Base-by-base conservation (phyloP, 2,888 invertebrate species). In the Phaedon cochleariae region DNA sequence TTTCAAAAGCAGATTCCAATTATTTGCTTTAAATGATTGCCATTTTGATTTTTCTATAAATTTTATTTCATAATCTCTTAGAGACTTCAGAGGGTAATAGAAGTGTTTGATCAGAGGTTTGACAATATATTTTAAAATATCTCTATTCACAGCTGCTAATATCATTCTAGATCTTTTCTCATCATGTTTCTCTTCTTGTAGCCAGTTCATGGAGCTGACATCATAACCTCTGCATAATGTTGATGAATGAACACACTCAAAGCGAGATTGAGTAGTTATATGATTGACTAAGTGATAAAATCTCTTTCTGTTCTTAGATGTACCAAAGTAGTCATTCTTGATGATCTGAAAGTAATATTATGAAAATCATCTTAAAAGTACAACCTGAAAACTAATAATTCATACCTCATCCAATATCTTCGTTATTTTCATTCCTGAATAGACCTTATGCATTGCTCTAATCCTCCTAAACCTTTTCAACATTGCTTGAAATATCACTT, bases 51-150 rank as follows among this genome's bases (percentile, higher is more conserved):
- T 69, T 15, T 64, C 61, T 22, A 73, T 59, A 41, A 73, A 72
- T 55, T 58, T 63, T 0, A 73, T 62, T 63, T 70, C 69, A 31
- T 74, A 62, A 12, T 65, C 57, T 31, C 61, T 63, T 18, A 57
- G 22, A 12, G 62, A 61, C 59, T 59, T 65, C 0, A 72, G 51
- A 5, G 69, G 63, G 53, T 72, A 65, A 54, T 73, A 75, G 63
- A 70, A 72, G 52, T 68, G 66, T 12, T 49, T 59, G n/a, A 75
- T 69, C 9, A 74, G 62, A 7, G 74, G 75, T 57, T 73, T 73
- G 9, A 75, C 69, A 18, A 73, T 61, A 20, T 63, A 55, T 29
- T 70, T 68, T 21, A 75, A 54, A 51, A 74, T 18, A 53, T 65
- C 74, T 6, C 65, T 12, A 41, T 73, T 74, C 2, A 59, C 53